phyloP scores from a whole-genome alignment of 1,140 invertebrate species.

The Gryllus bimaculatus region DNA sequence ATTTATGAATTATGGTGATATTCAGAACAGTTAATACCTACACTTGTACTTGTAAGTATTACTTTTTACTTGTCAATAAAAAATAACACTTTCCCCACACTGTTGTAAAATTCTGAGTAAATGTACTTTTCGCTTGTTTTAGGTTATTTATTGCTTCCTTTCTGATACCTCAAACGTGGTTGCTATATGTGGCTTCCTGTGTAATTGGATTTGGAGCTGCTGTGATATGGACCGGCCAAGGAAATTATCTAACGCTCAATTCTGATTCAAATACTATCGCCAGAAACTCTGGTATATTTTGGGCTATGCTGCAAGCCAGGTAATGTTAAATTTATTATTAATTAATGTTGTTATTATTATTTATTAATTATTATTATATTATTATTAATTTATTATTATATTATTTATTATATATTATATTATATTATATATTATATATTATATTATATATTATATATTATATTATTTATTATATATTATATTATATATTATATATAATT shows the following conservation, averaged over 20 bases:
- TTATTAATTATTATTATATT: neutral
- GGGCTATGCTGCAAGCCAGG: slow-evolving; percentile 88
- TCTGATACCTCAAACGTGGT: slow-evolving; percentile 67
- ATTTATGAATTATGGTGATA: no score
- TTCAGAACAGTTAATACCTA: no score
- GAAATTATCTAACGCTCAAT: slow-evolving; percentile 86
- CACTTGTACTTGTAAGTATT: no score
- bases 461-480: no score
- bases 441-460: no score
- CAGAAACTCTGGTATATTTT: slow-evolving; percentile 89
- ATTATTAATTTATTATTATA: neutral
- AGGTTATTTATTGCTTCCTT: slow-evolving; percentile 74
- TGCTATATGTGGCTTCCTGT: slow-evolving; percentile 74
- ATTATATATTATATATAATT: no score
- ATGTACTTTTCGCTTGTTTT: slow-evolving; percentile 19
- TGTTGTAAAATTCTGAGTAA: no score
- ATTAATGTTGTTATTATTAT: neutral
- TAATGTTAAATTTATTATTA: slow-evolving; percentile 31
- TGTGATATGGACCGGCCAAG: slow-evolving; percentile 84
- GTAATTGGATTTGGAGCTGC: slow-evolving; percentile 84
- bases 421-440: no score
- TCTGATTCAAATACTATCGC: slow-evolving; percentile 78
- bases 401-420: no score
- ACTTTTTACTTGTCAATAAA: no score
- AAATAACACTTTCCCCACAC: no score